Base-by-base conservation (phyloP, 2,888 invertebrate genomes). In the Apantesis nais region DNA sequence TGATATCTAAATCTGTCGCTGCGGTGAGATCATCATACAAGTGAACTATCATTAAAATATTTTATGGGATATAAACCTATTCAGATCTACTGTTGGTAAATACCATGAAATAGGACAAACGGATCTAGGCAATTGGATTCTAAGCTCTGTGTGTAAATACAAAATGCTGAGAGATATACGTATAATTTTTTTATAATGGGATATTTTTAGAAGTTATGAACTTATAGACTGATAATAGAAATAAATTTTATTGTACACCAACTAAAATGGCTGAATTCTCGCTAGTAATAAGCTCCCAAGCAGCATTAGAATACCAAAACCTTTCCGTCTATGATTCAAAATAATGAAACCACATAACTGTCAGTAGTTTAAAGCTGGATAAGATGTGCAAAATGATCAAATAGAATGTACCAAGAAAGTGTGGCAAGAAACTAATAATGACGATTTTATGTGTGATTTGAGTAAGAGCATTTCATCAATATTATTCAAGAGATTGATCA, bases 1-100 rank as follows among this genome's bases (percentile, higher is more conserved):
- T 89, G 89, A 86, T 82, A 82, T 86, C 88, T 90, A 89, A 89
- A 86, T 89, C 84, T 80, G 89, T 86, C 82, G 77, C 75, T 63
- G 75, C 71, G 62, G 68, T 90, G 90, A 90, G 86, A 86, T 90
- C 89, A 89, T 82, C 80, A 68, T 44, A 37, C 70, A 67, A 65
- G 72, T 72, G 70, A 61, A 75, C 70, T 62, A 63, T 66, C 71
- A 65, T 71, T 78, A 76, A 76, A 80, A 70, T 62, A 34, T 58
- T 79, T 72, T 72, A 74, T 73, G 63, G 48, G 31, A 39, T 44
- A 71, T 77, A 72, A 66, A 67, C 37, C 70, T 67, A 77, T 73
- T 66, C 61, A 62, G 44, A 72, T 60, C 58, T 48, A 70, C 62
- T 58, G 68, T 58, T 55, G 66, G 66, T 66, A 68, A 72, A 67